Percentiles rank a stretch among this genome's conserved stretches.
Evolutionary conservation across 1,140 invertebrate genomes (phyloP).

Genomic region (Lepidotrigona ventralis): DNA sequence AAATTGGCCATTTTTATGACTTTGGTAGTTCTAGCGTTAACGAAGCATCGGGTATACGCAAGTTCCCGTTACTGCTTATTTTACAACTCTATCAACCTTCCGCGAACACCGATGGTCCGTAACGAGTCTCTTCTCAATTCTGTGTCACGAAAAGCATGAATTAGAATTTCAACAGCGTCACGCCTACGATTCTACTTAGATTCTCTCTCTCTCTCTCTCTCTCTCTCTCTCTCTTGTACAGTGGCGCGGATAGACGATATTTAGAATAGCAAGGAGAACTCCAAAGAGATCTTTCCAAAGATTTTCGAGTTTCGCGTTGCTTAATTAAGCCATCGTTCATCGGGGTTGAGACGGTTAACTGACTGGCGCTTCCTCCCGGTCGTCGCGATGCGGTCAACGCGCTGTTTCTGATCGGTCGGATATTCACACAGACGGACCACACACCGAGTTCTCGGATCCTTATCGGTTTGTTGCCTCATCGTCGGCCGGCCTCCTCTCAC

Average conservation of each 20-base stretch:
- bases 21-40: neutral
- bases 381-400: slow-evolving; percentile 4
- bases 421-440: slow-evolving; percentile 59
- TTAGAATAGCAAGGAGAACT: neutral
- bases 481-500: neutral
- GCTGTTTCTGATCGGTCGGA: slow-evolving; percentile 43
- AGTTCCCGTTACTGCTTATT: neutral
- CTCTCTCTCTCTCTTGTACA: too few relatives aligned
- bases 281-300: neutral
- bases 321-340: slow-evolving; percentile 64
- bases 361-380: slow-evolving; percentile 43
- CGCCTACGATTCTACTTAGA: neutral
- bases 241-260: neutral
- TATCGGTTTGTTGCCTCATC: slow-evolving; percentile 60
- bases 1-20: too few relatives aligned
- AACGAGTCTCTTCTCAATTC: neutral
- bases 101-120: neutral
- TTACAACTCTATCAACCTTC: neutral
- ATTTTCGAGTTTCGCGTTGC: slow-evolving; percentile 31
- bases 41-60: neutral
- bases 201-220: too few relatives aligned
- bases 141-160: neutral
- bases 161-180: slow-evolving; percentile 8
- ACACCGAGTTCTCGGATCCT: slow-evolving; percentile 56
- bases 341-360: slow-evolving; percentile 49